Conservation (phyloP, 2,888 invertebrate species). For the Polydrusus pterygomalis region DNA sequence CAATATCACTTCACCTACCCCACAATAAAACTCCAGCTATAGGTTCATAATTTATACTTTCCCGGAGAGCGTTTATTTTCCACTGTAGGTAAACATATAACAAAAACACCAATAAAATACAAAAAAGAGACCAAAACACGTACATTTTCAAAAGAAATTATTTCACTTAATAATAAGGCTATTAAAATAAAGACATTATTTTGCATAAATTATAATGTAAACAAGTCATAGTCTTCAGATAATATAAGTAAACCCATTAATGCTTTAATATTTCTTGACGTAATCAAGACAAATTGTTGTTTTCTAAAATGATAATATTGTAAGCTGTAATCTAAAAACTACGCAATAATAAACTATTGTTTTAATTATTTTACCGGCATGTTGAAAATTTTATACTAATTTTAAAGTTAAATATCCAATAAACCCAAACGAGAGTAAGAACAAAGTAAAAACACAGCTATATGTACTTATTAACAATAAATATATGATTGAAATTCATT, state of each 20-base stretch:
- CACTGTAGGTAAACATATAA: constrained; percentile 55
- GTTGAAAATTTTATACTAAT: too few relatives aligned
- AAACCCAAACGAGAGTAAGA: too few relatives aligned
- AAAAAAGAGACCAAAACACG: constrained; percentile 40
- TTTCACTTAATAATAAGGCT: constrained; percentile 1
- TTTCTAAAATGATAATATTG: constrained; percentile 18
- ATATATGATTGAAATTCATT: too few relatives aligned
- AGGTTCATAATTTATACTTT: constrained; percentile 35
- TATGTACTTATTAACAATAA: too few relatives aligned
- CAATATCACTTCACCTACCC: constrained; percentile 19
- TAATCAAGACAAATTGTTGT: constrained; percentile 3
- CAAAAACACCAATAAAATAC: constrained; percentile 44
- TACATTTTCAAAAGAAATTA: constrained; percentile 3
- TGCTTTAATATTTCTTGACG: constrained; percentile 11
- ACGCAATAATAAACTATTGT: too few relatives aligned
- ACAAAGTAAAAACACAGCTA: too few relatives aligned
- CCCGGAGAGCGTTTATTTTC: constrained; percentile 38
- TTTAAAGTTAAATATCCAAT: too few relatives aligned
- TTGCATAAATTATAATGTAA: constrained; percentile 18
- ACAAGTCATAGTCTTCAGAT: constrained; percentile 13
- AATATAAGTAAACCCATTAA: constrained; percentile 20
- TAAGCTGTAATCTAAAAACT: not conserved
- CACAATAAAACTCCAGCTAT: constrained; percentile 13
- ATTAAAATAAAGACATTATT: constrained; percentile 14
- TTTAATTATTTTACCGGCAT: too few relatives aligned